A percentile compares a stretch with the other conserved stretches of the same genome.
Conservation (phyloP, 2,888 invertebrate species). For the Caenorhabditis sp. region DNA sequence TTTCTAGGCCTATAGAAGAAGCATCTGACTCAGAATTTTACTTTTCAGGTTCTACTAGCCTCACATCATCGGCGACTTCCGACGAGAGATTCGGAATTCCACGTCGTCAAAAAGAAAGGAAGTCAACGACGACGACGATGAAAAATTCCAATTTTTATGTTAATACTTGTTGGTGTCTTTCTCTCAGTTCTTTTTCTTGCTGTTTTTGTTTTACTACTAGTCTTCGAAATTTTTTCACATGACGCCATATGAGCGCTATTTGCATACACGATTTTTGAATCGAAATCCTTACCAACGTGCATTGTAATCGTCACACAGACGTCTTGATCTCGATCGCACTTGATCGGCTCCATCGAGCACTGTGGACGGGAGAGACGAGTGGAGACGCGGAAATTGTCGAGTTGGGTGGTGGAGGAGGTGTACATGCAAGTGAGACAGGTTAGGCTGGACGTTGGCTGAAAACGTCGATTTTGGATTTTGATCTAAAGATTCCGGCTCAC, state of each 20-base stretch:
- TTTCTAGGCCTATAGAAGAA: too few relatives aligned
- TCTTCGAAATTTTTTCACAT: background rate
- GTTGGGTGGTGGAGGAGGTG: slow-evolving; percentile 77
- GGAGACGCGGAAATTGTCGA: slow-evolving; percentile 81
- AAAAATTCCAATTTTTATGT: slow-evolving; percentile 49
- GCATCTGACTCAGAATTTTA: background rate
- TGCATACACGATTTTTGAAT: slow-evolving; percentile 7
- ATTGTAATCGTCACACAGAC: slow-evolving; percentile 81
- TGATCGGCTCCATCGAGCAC: slow-evolving; percentile 80
- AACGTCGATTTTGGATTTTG: background rate
- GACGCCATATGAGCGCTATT: slow-evolving; percentile 25
- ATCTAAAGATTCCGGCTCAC: background rate
- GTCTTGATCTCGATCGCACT: slow-evolving; percentile 80
- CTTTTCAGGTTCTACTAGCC: slow-evolving; percentile 23
- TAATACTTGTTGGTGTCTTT: slow-evolving; percentile 27
- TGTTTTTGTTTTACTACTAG: slow-evolving; percentile 36
- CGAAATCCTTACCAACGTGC: slow-evolving; percentile 73
- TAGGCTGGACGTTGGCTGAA: slow-evolving; percentile 52
- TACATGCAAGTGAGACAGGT: slow-evolving; percentile 75
- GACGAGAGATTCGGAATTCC: background rate
- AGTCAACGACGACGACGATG: background rate
- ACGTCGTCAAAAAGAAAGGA: slow-evolving; percentile 17
- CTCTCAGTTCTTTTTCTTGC: slow-evolving; percentile 7
- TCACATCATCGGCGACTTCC: slow-evolving; percentile 1
- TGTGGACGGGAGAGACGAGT: slow-evolving; percentile 73